Base-by-base conservation (phyloP, 2,113 vertebrate genomes). In the Apaloderma vittatum region DNA sequence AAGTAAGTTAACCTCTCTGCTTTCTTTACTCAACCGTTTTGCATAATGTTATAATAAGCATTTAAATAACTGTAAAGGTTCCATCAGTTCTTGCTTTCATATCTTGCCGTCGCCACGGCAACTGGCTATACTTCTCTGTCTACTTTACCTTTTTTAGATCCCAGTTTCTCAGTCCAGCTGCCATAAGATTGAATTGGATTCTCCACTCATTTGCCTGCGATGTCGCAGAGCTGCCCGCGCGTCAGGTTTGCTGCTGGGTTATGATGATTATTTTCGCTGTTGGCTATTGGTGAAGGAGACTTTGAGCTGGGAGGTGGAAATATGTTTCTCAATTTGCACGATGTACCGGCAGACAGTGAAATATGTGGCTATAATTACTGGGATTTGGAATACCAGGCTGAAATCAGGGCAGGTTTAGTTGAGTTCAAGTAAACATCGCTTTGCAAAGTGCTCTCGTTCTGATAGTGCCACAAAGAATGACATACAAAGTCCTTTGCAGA, bases 51-150 rank as follows among this genome's bases (percentile, higher is more conserved):
- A 59, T 94, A 97, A 97, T 97, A 94, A 97, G 97, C 95, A 96
- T 96, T 97, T 94, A 88, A 97, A 94, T 96, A 96, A 97, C 96
- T 96, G 92, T 78, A 94, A 97, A 97, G 94, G 83, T 97, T 96
- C 91, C 94, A 86, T 96, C 96, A 97, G 90, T 93, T 89, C 68
- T 49, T 96, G 77, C 97, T 97, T 98, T 97, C 93, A 79, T 92
- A 76, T 95, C 94, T 90, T 11, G 36, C 94, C 1, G 86, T 98
- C 59, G 55, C 97, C 97, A 97, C 96, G 96, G 97, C 92, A 98
- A 98, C 98, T 8, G 43, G 83, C 87, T 95, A 62, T 81, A 91
- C 51, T 96, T 96, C 75, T 87, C 93, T 93, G 86, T 65, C 84
- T 88, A 7, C 89, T 97, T 95, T 89, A 88, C 93, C 65, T 65